phyloP scores from a whole-genome alignment of 2,888 invertebrate species.

The Pheosia gnoma region DNA sequence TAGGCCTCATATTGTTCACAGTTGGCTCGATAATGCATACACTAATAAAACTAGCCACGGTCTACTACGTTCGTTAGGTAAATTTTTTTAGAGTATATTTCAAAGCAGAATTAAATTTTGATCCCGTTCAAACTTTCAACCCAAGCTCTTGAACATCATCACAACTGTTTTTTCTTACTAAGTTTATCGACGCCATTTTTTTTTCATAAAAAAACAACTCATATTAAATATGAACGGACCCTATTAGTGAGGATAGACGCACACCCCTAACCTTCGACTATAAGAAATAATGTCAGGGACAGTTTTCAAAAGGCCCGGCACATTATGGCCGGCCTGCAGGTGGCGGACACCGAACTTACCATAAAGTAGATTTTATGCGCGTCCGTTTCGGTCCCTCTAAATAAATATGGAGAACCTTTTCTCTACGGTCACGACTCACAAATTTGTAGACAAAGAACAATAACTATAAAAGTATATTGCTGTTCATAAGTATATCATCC shows the following conservation, averaged over 20 bases:
- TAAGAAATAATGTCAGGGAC: slow-evolving; percentile 26
- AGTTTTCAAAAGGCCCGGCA: slow-evolving; percentile 31
- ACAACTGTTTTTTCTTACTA: no score
- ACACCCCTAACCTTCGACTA: neutral
- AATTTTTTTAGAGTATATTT: no score
- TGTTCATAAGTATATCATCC: neutral
- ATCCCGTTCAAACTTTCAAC: no score
- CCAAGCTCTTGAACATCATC: no score
- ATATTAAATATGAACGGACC: neutral
- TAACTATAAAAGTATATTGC: slow-evolving; percentile 11
- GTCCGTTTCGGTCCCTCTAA: slow-evolving; percentile 17
- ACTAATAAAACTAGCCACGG: no score
- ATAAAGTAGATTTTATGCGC: slow-evolving; percentile 39
- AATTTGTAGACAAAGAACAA: slow-evolving; percentile 24
- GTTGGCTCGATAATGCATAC: no score
- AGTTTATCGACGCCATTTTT: no score
- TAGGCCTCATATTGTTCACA: no score
- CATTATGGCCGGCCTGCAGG: slow-evolving; percentile 29
- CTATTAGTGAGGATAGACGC: neutral
- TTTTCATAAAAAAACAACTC: neutral
- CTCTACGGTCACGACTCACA: slow-evolving; percentile 17
- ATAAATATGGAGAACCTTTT: slow-evolving; percentile 21
- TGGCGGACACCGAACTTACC: slow-evolving; percentile 30
- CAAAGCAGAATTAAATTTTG: no score
- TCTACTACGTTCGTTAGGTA: no score